phyloP scores from a whole-genome alignment of 2,113 vertebrate genomes.

The Oxyruncus cristatus region DNA sequence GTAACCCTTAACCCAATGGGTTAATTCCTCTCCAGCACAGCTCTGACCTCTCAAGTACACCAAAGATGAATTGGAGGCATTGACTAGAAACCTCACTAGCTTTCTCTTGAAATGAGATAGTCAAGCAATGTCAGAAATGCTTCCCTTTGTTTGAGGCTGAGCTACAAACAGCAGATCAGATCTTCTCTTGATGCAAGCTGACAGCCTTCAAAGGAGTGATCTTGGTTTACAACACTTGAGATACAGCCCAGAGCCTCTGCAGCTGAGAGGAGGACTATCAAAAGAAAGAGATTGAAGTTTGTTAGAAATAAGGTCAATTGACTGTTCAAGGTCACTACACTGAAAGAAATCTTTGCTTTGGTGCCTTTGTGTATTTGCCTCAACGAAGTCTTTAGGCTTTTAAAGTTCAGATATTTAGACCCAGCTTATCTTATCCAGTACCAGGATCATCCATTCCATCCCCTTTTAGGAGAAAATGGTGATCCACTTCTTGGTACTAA shows the following conservation, averaged over 20 bases:
- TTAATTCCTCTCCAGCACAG: background rate
- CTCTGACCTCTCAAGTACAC: background rate
- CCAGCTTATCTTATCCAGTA: background rate
- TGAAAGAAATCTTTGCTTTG: background rate
- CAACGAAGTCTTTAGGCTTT: background rate
- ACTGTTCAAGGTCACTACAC: background rate
- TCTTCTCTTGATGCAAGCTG: background rate
- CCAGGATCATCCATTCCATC: background rate
- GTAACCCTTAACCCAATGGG: background rate
- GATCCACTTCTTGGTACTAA: background rate
- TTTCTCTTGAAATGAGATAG: background rate
- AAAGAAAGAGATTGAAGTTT: background rate
- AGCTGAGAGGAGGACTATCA: background rate
- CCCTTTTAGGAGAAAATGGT: background rate
- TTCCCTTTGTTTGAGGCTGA: background rate
- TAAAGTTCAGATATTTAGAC: background rate
- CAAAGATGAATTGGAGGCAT: background rate
- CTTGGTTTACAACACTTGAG: background rate
- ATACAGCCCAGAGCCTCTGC: background rate
- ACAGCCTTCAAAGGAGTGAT: background rate
- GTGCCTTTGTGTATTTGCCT: background rate
- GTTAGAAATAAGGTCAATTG: background rate
- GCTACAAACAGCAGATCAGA: background rate
- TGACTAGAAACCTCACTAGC: background rate
- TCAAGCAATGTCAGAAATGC: background rate